Evolutionary conservation across 1,140 invertebrate genomes (phyloP), one percentile per base, ranked within the genome.

Genomic region (Scaptomyza graminum): DNA sequence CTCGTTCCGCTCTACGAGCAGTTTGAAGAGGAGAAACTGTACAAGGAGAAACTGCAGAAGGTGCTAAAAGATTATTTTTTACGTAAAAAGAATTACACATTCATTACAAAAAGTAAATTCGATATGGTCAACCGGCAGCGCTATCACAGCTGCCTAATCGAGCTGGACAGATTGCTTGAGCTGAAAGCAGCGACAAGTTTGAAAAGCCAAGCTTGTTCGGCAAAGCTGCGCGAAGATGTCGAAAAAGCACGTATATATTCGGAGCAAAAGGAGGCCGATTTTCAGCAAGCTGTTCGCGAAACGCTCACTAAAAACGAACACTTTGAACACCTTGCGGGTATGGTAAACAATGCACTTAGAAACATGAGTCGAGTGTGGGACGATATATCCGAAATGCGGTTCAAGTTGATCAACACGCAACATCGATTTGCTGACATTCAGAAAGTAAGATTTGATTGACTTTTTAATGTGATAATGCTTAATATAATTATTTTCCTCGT

Each of bases 381-480:
- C 11, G 79, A 82, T 25, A 3, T 75, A 1, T 71, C 59, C 8
- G 15, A 63, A 0, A 9, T 61, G 11, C 28, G 75, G 8, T 8
- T 25, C 1, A 25, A 51, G 7, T 8, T 82, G 18, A 1, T 67
- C 2, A 1, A 5, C 4, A 15, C 51, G 1, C 57, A 82, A 3
- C 79, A 83, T 44, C 54, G 44, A 9, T 52, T 47, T 11, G 61
- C 71, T 5, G 18, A 47, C 5, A 46, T 79, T 0, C 3, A 52
- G 5, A 34, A 0, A 7, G 79, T 82, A 11, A 62, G 68, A 46
- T 1, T 2, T 22, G 8, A 25, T 8, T 3, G 3, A 8, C 11
- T 16, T 0, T 16, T 0, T 4, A 1, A 5, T n/a, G 1, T 4
- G 5, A 1, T 28, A 11, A 4, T 22, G 16, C 5, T 15, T 9